Conservation (phyloP, 92 coral and sea anemone species). For the Phenganax subtilis region DNA sequence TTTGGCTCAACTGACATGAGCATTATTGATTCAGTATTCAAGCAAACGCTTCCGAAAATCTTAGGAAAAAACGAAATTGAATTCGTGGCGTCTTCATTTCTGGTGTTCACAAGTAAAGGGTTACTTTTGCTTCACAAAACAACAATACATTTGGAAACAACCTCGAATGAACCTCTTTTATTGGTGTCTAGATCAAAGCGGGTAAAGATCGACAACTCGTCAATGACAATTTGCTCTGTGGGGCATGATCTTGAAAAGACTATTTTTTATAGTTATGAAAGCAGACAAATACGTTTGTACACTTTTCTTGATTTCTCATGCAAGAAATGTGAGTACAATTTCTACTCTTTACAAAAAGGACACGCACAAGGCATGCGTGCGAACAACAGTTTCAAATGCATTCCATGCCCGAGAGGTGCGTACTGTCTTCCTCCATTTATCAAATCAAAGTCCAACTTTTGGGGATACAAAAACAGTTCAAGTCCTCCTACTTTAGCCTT, state of each 20-base stretch:
- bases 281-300: conserved; percentile 10
- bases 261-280: conserved; percentile 15
- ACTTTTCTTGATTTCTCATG: conserved; percentile 48
- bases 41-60: conserved; percentile 29
- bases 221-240: conserved; percentile 40
- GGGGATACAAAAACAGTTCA: conserved; percentile 57
- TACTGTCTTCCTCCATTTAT: conserved; percentile 53
- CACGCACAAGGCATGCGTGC: conserved; percentile 39
- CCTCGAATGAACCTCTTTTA: conserved; percentile 17
- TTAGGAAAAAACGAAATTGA: neutral
- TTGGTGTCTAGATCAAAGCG: conserved; percentile 28
- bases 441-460: conserved; percentile 56
- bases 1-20: conserved; percentile 15
- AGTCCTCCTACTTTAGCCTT: conserved; percentile 43
- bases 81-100: conserved; percentile 20
- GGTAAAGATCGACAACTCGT: conserved; percentile 25
- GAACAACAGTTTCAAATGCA: too few relatives aligned
- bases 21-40: conserved; percentile 21
- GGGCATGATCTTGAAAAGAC: conserved; percentile 33
- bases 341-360: conserved; percentile 61
- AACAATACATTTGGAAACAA: conserved; percentile 1
- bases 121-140: conserved; percentile 31
- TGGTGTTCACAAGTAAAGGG: conserved; percentile 34
- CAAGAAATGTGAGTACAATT: conserved; percentile 44
- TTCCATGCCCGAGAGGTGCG: conserved; percentile 76